phyloP scores from a whole-genome alignment of 2,888 invertebrate species.

The Apodemia duryi region DNA sequence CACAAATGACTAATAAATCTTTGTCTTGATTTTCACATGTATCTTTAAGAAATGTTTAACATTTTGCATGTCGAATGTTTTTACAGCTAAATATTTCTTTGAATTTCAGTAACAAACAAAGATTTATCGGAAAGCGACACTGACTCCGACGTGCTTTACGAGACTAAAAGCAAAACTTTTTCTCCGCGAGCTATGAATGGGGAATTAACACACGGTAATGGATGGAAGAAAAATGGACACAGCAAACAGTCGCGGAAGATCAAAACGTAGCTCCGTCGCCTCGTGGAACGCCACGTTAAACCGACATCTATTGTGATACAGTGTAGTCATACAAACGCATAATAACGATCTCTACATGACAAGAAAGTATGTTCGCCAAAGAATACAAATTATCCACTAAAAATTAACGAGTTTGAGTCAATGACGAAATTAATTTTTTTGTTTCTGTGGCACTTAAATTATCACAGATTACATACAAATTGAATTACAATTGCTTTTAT shows the following conservation, averaged over 20 bases:
- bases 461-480: no score
- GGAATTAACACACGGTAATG: constrained; percentile 64
- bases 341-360: neutral
- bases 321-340: neutral
- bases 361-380: neutral
- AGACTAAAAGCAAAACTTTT: constrained; percentile 82
- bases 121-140: constrained; percentile 89
- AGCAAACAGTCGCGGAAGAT: constrained; percentile 61
- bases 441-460: no score
- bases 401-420: neutral
- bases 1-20: no score
- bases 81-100: no score
- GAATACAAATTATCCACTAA: neutral
- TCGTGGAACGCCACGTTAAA: constrained; percentile 5
- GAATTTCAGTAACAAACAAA: constrained; percentile 75
- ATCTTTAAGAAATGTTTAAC: no score
- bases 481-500: no score
- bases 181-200: constrained; percentile 58
- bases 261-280: constrained; percentile 58
- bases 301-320: constrained; percentile 4
- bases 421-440: neutral
- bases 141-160: constrained; percentile 91
- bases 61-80: no score
- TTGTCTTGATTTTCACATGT: no score
- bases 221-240: constrained; percentile 79